A percentile compares a stretch with the other conserved stretches of the same genome.
Conservation (phyloP, 37 sponge, comb jelly and placozoan genomes). For the Haliclona indistincta region DNA sequence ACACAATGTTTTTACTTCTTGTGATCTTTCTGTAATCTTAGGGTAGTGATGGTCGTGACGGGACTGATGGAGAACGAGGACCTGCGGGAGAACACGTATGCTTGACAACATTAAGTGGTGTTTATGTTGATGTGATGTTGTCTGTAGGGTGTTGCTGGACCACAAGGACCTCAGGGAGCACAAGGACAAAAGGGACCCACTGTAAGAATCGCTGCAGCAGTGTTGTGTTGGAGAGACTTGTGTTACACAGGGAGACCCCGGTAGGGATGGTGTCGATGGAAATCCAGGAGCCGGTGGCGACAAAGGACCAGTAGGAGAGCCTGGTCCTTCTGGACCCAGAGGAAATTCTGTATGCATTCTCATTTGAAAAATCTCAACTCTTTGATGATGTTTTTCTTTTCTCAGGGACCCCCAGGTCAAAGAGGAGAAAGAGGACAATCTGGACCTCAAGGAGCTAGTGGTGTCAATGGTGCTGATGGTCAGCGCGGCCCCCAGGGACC, state of each 20-base stretch:
- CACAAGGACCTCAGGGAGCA: constrained; percentile 18
- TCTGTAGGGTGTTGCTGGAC: constrained; percentile 2
- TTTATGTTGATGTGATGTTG: not conserved
- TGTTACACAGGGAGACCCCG: not conserved
- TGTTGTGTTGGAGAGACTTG: too few relatives aligned
- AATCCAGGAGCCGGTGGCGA: not conserved
- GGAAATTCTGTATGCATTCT: constrained; percentile 50
- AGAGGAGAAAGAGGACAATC: constrained; percentile 53
- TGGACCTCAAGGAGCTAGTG: constrained; percentile 4
- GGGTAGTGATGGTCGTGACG: constrained; percentile 56
- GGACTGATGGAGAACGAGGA: constrained; percentile 46
- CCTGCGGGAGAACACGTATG: constrained; percentile 47
- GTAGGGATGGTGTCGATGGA: constrained; percentile 3
- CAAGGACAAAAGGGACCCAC: constrained; percentile 8
- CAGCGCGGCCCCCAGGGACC: constrained; percentile 25
- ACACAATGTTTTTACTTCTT: too few relatives aligned
- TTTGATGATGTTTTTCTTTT: not conserved
- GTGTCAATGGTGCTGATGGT: not conserved
- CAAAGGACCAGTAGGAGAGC: constrained; percentile 43
- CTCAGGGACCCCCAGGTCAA: constrained; percentile 50
- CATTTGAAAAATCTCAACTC: too few relatives aligned
- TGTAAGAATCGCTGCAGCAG: not conserved
- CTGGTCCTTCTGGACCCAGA: constrained; percentile 58
- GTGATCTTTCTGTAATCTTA: not conserved
- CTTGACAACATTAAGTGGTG: not conserved